Conservation (phyloP, 1,140 invertebrate species). For the Thrips palmi region DNA sequence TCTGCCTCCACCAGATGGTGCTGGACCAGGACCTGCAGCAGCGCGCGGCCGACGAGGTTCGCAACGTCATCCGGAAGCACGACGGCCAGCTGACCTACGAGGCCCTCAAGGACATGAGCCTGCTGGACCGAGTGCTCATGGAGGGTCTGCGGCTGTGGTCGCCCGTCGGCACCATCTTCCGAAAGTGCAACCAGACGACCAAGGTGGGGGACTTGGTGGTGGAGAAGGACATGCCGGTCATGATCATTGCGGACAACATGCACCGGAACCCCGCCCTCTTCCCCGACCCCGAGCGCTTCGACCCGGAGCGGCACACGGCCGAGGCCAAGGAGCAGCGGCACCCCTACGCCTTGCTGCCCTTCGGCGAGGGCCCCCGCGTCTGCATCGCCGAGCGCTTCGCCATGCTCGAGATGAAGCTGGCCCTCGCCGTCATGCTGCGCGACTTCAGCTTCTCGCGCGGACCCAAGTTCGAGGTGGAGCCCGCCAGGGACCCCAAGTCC, state of each 20-base stretch:
- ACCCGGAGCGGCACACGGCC: conserved; percentile 33
- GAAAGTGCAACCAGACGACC: too few relatives aligned
- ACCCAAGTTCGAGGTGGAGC: too few relatives aligned
- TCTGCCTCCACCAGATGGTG: conserved; percentile 34
- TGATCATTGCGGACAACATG: conserved; percentile 22
- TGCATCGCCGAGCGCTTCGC: conserved; percentile 31
- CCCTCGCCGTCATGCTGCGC: conserved; percentile 22
- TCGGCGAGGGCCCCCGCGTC: conserved; percentile 39
- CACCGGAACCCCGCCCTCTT: conserved; percentile 23
- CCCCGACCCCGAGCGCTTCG: conserved; percentile 22
- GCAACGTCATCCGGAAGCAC: conserved; percentile 17
- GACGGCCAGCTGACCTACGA: conserved; percentile 34
- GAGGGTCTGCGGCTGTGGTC: too few relatives aligned
- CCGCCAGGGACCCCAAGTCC: too few relatives aligned
- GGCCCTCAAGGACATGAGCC: conserved; percentile 34
- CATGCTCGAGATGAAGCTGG: conserved; percentile 11
- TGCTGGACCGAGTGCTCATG: conserved; percentile 35
- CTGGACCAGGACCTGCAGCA: conserved; percentile 32
- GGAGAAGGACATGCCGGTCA: conserved; percentile 20
- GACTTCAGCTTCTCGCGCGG: conserved; percentile 19
- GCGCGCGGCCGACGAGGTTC: conserved; percentile 32
- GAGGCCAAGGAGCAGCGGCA: conserved; percentile 23
- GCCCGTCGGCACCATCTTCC: too few relatives aligned
- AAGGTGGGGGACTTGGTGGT: conserved; percentile 9
- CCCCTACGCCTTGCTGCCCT: conserved; percentile 32